Conservation (phyloP, 1,140 invertebrate species). For the Conopomorpha cramerella region DNA sequence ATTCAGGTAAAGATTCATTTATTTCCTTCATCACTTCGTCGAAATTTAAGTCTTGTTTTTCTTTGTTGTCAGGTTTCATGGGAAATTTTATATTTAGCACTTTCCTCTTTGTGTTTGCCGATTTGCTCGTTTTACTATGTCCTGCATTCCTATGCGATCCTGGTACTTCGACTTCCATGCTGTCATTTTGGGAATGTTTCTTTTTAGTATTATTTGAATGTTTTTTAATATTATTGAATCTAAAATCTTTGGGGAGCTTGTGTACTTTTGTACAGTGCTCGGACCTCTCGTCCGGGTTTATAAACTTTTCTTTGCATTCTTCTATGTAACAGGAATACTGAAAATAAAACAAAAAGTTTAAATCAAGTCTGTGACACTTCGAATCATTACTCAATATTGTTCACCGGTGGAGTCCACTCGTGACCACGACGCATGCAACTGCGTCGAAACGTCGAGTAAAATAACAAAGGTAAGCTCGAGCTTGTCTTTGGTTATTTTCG, state of each 20-base stretch:
- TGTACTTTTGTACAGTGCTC: conserved; percentile 67
- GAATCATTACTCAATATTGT: no score
- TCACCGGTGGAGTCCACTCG: no score
- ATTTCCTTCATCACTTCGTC: no score
- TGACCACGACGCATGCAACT: no score
- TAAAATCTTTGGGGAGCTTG: conserved; percentile 69
- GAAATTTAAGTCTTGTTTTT: no score
- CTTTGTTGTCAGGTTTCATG: conserved; percentile 30
- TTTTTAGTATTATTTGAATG: conserved; percentile 17
- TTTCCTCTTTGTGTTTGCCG: conserved; percentile 11
- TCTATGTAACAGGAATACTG: conserved; percentile 70
- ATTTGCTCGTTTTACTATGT: no score
- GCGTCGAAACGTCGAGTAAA: no score
- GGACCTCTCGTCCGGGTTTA: conserved; percentile 55
- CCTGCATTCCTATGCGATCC: no score
- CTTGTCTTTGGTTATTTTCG: no score
- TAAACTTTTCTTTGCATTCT: conserved; percentile 65
- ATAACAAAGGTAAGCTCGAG: no score
- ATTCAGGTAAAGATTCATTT: no score
- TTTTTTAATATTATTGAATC: conserved; percentile 43
- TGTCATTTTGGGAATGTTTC: conserved; percentile 6
- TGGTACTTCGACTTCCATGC: not conserved
- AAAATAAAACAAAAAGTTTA: conserved; percentile 25
- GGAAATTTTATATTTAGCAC: conserved; percentile 4
- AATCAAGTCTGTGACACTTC: no score